Conservation (phyloP, 2,888 invertebrate genomes). For the Clostera curtula region DNA sequence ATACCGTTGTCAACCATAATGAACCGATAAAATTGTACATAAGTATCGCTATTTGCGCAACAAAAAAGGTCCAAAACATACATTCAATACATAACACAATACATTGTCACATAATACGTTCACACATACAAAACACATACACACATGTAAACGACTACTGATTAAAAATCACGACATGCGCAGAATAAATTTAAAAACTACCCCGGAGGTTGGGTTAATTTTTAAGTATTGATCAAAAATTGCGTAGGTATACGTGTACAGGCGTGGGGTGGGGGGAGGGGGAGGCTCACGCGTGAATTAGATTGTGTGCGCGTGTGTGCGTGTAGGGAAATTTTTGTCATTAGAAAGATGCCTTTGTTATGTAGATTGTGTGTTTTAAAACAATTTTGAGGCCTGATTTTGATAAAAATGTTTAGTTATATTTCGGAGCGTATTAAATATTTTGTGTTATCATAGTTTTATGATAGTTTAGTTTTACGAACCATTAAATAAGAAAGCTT, state of each 20-base stretch:
- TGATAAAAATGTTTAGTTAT: no score
- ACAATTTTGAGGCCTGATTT: no score
- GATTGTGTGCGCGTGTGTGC: constrained; percentile 30
- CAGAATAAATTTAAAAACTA: constrained; percentile 74
- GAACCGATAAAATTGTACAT: no score
- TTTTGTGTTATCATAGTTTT: no score
- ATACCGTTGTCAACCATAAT: no score
- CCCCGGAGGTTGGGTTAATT: constrained; percentile 69
- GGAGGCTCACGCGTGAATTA: constrained; percentile 57
- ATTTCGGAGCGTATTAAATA: no score
- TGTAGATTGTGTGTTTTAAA: constrained; percentile 17
- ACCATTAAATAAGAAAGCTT: no score
- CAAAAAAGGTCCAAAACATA: no score
- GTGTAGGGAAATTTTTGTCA: constrained; percentile 56
- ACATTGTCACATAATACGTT: constrained; percentile 36
- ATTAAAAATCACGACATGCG: constrained; percentile 76
- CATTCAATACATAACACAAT: constrained; percentile 1
- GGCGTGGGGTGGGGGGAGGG: constrained; percentile 18
- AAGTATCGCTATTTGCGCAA: no score
- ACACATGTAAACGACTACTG: constrained; percentile 61
- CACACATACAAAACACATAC: constrained; percentile 29
- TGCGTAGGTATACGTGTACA: constrained; percentile 46
- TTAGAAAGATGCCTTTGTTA: constrained; percentile 33
- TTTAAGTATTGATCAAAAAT: constrained; percentile 76
- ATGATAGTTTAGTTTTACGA: no score